These are phyloP conservation scores for Pluvialis apricaria DNA, from an alignment of 2,113 vertebrate species.

Conservation along the genomic window DNA sequence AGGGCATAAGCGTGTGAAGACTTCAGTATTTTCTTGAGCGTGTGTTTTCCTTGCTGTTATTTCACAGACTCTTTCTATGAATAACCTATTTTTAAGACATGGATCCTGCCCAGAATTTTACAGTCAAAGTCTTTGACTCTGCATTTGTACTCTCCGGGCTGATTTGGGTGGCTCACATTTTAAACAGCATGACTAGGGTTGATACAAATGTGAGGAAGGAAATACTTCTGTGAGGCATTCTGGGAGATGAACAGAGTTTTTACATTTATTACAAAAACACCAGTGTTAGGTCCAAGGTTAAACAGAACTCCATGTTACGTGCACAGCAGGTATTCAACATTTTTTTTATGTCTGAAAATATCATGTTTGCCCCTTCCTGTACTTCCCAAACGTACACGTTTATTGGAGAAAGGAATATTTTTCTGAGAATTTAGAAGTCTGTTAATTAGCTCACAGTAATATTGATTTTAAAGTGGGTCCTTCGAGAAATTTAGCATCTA, in stretches of 20 bases:
- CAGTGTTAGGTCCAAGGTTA: background rate
- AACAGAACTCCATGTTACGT: background rate
- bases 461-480: conserved; percentile 41
- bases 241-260: background rate
- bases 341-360: background rate
- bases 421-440: background rate
- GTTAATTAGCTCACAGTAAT: conserved; percentile 35
- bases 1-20: accelerated
- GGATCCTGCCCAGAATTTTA: background rate
- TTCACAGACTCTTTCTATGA: background rate
- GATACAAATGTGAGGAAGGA: background rate
- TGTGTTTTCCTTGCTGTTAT: background rate
- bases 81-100: background rate
- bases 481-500: conserved; percentile 49
- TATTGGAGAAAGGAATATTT: background rate
- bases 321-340: background rate
- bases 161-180: background rate
- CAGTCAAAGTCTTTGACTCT: background rate
- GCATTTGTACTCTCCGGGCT: background rate
- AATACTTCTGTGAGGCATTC: background rate
- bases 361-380: background rate
- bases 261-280: background rate
- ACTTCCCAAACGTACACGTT: background rate
- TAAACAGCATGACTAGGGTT: background rate
- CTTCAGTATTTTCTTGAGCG: background rate